Conservation (phyloP, 2,888 invertebrate species). For the Pristionchus mayeri region DNA sequence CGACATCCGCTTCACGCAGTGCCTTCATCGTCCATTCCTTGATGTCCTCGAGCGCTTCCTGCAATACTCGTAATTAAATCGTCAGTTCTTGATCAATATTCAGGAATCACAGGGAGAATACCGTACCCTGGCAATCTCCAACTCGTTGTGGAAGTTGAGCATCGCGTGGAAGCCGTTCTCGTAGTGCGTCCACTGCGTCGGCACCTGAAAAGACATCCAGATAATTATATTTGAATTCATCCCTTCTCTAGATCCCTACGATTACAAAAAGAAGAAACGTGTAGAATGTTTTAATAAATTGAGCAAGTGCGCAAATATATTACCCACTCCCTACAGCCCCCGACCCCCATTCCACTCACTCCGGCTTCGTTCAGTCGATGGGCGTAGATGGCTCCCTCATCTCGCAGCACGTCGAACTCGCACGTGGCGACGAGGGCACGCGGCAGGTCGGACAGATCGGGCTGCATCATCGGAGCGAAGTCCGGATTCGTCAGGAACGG, state of each 20-base stretch:
- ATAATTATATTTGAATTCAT: no score
- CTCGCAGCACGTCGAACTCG: slow-evolving; percentile 77
- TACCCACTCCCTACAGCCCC: neutral
- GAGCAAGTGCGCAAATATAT: neutral
- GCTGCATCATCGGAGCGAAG: slow-evolving; percentile 76
- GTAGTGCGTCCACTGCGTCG: slow-evolving; percentile 69
- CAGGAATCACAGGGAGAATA: slow-evolving; percentile 14
- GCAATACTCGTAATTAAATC: neutral
- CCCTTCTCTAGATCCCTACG: no score
- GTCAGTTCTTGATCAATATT: neutral
- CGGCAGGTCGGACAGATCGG: slow-evolving; percentile 68
- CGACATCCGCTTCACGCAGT: neutral
- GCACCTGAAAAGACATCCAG: slow-evolving; percentile 60
- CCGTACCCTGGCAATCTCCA: slow-evolving; percentile 57
- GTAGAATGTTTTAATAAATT: no score
- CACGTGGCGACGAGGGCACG: slow-evolving; percentile 77
- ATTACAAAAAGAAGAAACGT: no score
- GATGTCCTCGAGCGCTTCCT: slow-evolving; percentile 36
- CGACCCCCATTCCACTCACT: slow-evolving; percentile 53
- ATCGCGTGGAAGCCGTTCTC: slow-evolving; percentile 69
- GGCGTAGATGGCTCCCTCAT: slow-evolving; percentile 77
- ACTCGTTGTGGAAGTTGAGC: slow-evolving; percentile 66
- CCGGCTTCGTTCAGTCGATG: slow-evolving; percentile 70
- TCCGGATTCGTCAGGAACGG: slow-evolving; percentile 70
- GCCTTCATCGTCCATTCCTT: slow-evolving; percentile 38